Evolutionary conservation across 2,797 vertebrate genomes (phyloP), one percentile per base, ranked within the genome.

Genomic region (Eurystomus glaucurus): DNA sequence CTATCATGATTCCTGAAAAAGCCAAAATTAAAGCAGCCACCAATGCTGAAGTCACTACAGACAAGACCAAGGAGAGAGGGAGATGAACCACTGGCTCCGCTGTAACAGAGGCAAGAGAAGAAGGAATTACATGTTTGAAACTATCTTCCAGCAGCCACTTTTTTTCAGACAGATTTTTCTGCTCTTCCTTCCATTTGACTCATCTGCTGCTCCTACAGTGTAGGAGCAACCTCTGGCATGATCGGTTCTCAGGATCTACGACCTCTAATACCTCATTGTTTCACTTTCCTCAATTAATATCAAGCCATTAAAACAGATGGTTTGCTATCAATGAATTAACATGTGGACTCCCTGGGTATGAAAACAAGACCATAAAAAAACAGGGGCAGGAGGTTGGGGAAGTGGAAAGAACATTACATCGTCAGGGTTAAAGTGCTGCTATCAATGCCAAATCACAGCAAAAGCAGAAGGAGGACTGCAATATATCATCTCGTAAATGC

Each of bases 1-100:
- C 99, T 90, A 99, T 99, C 99, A 99, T 99, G 96, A 99, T 99
- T 68, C 99, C 99, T 0, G 99, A 99, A 97, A 99, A 99, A 9
- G 98, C 99, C 97, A 99, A 98, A 97, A 99, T 98, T 50, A 99
- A 98, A 86, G 99, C 99, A 18, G 99, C 99, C 88, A 99, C 99
- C 93, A 99, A 98, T 21, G 99, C 99, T 2, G 99, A 99, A 39
- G 99, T 99, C 88, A 99, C 99, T 43, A 99, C 99, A 0, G 99
- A 99, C 75, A 99, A 98, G 55, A 98, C 98, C 96, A 99, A 98
- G 31, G 99, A 99, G 54, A 99, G 98, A 3, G 99, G 98, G 66
- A 98, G 97, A 86, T 97, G 98, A 45, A 97, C 98, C 16, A 97
- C 97, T 9, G 97, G 96, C 43, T 98, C 98, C 90, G 97, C 98